phyloP scores from a whole-genome alignment of 1,140 invertebrate species.

The Phymorhynchus buccinoides region DNA sequence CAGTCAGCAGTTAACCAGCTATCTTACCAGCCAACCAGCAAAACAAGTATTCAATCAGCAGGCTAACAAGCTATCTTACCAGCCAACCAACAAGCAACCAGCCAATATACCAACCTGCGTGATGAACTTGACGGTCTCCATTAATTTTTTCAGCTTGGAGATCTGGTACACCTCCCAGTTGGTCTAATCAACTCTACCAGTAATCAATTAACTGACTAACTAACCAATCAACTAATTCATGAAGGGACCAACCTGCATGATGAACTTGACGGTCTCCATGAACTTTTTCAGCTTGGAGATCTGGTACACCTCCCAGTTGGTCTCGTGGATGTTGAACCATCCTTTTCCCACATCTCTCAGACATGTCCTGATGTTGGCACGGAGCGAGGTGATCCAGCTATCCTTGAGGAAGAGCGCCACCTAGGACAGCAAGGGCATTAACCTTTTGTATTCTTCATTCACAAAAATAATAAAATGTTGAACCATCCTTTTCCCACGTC shows the following conservation, averaged over 20 bases:
- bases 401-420: constrained; percentile 80
- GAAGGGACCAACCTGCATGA: constrained; percentile 87
- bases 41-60: too few species aligned
- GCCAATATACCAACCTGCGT: constrained; percentile 83
- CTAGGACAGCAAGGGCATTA: too few species aligned
- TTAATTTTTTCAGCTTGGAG: constrained; percentile 82
- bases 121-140: constrained; percentile 81
- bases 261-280: constrained; percentile 81
- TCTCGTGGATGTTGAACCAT: constrained; percentile 84
- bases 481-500: constrained; percentile 86
- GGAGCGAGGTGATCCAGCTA: constrained; percentile 80
- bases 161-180: constrained; percentile 81
- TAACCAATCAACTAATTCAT: too few species aligned
- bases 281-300: constrained; percentile 83
- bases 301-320: constrained; percentile 80
- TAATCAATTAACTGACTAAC: too few species aligned
- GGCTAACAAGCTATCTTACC: too few species aligned
- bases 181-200: too few species aligned
- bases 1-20: too few species aligned
- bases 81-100: too few species aligned
- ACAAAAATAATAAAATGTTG: too few species aligned
- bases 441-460: too few species aligned
- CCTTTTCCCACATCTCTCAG: constrained; percentile 84
- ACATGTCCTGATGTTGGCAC: constrained; percentile 79
- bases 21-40: too few species aligned